Conservation (phyloP, 1,140 invertebrate species). For the Drosophila neocordata region DNA sequence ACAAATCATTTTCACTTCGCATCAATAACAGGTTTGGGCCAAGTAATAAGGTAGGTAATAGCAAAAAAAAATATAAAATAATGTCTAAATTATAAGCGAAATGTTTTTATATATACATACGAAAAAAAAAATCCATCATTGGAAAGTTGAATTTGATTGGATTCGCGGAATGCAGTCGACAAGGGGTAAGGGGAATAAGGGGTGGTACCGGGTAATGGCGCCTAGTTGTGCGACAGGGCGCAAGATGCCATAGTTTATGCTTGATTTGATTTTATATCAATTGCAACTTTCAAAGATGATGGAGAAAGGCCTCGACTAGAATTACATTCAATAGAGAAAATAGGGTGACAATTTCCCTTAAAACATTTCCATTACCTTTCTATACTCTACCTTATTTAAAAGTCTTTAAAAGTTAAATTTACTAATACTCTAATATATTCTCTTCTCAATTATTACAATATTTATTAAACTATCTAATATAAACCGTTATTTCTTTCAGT, state of each 20-base stretch:
- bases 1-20: slow-evolving; percentile 52
- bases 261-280: slow-evolving; percentile 38
- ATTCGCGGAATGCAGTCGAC: slow-evolving; percentile 45
- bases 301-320: slow-evolving; percentile 14
- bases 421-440: too few species aligned
- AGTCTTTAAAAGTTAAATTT: too few species aligned
- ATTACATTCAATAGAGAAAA: slow-evolving; percentile 3
- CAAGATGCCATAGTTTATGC: slow-evolving; percentile 33
- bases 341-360: neutral
- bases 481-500: neutral
- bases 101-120: neutral
- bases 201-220: slow-evolving; percentile 7
- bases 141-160: slow-evolving; percentile 62
- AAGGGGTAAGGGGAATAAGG: neutral
- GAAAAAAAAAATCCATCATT: slow-evolving; percentile 46
- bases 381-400: too few species aligned
- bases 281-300: slow-evolving; percentile 10
- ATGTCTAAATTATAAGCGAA: slow-evolving; percentile 51
- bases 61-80: slow-evolving; percentile 40
- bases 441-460: too few species aligned
- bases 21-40: slow-evolving; percentile 36
- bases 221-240: slow-evolving; percentile 52
- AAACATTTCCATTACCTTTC: slow-evolving; percentile 27
- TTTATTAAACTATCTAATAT: neutral
- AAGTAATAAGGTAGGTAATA: slow-evolving; percentile 45